These are phyloP conservation scores for Achroia grisella DNA, from an alignment of 1,140 invertebrate genomes.

Conservation along the genomic window DNA sequence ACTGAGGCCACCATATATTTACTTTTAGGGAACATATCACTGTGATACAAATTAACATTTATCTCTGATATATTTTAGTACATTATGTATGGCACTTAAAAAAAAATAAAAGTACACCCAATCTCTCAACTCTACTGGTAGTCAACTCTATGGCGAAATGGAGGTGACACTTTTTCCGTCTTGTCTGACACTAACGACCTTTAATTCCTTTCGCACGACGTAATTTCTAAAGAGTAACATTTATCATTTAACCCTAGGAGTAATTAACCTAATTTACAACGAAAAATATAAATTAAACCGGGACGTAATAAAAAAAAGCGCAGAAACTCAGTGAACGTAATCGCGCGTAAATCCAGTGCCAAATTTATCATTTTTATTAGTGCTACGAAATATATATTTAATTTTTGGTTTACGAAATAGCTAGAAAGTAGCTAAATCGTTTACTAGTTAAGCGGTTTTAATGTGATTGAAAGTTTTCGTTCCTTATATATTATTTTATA, in stretches of 20 bases:
- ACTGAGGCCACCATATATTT: no score
- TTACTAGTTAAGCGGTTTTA: no score
- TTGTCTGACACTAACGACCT: conserved; percentile 25
- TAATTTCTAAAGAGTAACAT: conserved; percentile 35
- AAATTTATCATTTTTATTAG: conserved; percentile 7
- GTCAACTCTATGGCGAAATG: conserved; percentile 5
- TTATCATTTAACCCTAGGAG: conserved; percentile 42
- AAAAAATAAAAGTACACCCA: no score
- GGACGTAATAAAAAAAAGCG: conserved; percentile 10
- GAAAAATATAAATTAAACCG: conserved; percentile 28
- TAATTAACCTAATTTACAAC: conserved; percentile 50
- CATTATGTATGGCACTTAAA: no score
- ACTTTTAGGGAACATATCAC: no score
- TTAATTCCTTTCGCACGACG: conserved; percentile 36
- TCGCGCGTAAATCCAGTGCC: conserved; percentile 1
- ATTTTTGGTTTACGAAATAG: no score
- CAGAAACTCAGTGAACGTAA: conserved; percentile 3
- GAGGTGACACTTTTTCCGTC: conserved; percentile 25
- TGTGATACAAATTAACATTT: no score
- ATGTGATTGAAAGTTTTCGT: no score
- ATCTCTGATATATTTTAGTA: no score
- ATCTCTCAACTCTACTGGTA: no score
- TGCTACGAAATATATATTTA: neutral
- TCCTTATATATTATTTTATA: no score
- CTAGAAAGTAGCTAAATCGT: no score